Evolutionary conservation across 2,888 invertebrate species (phyloP).

Genomic region (Petrolisthes cinctipes): DNA sequence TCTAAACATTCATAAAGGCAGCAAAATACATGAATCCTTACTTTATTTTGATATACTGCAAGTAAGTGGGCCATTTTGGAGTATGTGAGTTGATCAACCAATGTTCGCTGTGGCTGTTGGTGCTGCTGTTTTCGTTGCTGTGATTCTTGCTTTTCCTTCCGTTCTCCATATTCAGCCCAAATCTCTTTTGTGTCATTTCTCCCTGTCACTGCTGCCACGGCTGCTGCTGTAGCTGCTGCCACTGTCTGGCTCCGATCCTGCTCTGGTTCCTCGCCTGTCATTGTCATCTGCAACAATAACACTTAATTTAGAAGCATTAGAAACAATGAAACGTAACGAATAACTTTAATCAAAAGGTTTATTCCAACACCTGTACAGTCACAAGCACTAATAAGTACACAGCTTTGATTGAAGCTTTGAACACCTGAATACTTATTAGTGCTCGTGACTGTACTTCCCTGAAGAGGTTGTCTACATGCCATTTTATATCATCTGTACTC

Average conservation of each 20-base stretch:
- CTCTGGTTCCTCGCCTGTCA: constrained; percentile 26
- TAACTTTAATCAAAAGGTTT: too few species aligned
- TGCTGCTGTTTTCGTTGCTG: neutral
- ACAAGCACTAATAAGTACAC: too few species aligned
- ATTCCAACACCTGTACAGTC: too few species aligned
- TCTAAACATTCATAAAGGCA: too few species aligned
- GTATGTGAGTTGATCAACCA: constrained; percentile 40
- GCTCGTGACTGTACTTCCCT: too few species aligned
- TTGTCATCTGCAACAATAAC: constrained; percentile 36
- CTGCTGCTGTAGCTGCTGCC: neutral
- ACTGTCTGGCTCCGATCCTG: constrained; percentile 24
- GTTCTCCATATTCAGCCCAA: neutral
- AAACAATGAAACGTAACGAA: too few species aligned
- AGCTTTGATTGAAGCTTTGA: too few species aligned
- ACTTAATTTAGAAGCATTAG: neutral
- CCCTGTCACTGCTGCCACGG: neutral
- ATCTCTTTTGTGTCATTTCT: neutral
- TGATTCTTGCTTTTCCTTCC: neutral
- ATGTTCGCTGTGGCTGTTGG: neutral
- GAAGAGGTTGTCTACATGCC: too few species aligned
- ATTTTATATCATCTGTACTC: too few species aligned
- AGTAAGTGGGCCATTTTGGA: constrained; percentile 52
- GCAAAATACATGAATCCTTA: neutral
- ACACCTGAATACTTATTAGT: too few species aligned
- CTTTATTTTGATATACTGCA: constrained; percentile 58